Evolutionary conservation across 2,888 invertebrate genomes (phyloP), one percentile per base, ranked within the genome.

Genomic region (Catocala nupta): DNA sequence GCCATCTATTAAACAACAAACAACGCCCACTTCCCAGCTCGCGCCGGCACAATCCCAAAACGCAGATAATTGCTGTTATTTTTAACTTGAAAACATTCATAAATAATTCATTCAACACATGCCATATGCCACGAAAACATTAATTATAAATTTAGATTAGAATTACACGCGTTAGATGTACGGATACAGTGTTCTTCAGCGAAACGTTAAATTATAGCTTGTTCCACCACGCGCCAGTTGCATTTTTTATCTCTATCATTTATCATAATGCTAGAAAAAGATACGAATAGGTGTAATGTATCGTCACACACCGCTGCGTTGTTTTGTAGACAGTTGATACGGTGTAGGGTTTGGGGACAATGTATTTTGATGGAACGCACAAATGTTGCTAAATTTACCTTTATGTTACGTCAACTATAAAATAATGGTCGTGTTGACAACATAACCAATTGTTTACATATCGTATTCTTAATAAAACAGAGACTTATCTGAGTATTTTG

Each of bases 61-160:
- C 63, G 52, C 56, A 63, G 47, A 65, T 68, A 71, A 76, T 76
- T 71, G 70, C 64, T 70, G 77, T 77, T 78, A 74, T 77, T 74
- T 77, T 78, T 74, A 72, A 63, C 68, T 70, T 63, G 63, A 70
- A 65, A 69, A 73, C 63, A 60, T 59, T 65, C 68, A 70, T 79
- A 80, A 79, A 81, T 81, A 73, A 79, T 81, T 80, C 81, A 79
- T 80, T 74, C 70, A 73, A 72, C 78, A 72, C 73, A 74, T 75
- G 72, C 77, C 81, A 79, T 81, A 73, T 78, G 81, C 78, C 77
- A 76, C 72, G 70, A 77, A 66, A 75, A 73, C 77, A 75, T 75
- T 78, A 78, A 81, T 81, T 80, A 81, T 77, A 76, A 71, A 70
- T 77, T 74, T 76, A 81, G 78, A 73, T 77, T 78, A 75, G 72